Base-by-base conservation (phyloP, 1,140 invertebrate species). In the Zaprionus africanus region DNA sequence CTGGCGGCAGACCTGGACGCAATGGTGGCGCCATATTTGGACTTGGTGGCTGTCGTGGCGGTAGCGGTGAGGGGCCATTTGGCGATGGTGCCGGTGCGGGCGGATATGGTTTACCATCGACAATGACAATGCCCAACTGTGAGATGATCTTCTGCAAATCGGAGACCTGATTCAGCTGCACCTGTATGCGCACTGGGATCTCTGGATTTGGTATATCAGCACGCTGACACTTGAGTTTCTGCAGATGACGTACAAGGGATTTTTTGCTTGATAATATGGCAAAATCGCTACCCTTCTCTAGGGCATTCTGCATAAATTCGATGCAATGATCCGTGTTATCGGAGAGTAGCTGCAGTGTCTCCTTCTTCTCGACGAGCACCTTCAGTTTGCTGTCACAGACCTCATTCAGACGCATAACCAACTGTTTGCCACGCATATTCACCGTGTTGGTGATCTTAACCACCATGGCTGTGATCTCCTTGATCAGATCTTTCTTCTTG, bases 271-370 rank as follows among this genome's bases (percentile, higher is more conserved):
- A 97, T 31, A 98, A 94, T 65, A 98, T 93, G 49, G 97, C 97
- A 93, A 96, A 96, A 92, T 98, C 97, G 75, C 95, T 96, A 60
- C 97, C 97, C 86, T 96, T 95, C 24, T 96, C 95, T 9, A 98
- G 93, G 15, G 96, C 96, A 85, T 95, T 94, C 84, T 95, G 95
- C 51, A 97, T 96, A 93, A 98, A 97, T 64, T 96, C 95, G 51
- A 97, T 96, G 92, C 97, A 97, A 93, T 98, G 96, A 93, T 98
- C 97, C 12, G 97, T 97, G 84, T 97, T 95, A 85, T 95, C 95
- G 5, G 96, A 96, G 5, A 97, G 93, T 81, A 97, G 95, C 84
- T 96, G 95, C 22, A 97, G 92, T 61, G 96, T 97, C 59, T 95
- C 94, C 93, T 97, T 97, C 93, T 97, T 98, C 91, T 97, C 96